Evolutionary conservation across 2,113 vertebrate genomes (phyloP).

Genomic region (Charina bottae): DNA sequence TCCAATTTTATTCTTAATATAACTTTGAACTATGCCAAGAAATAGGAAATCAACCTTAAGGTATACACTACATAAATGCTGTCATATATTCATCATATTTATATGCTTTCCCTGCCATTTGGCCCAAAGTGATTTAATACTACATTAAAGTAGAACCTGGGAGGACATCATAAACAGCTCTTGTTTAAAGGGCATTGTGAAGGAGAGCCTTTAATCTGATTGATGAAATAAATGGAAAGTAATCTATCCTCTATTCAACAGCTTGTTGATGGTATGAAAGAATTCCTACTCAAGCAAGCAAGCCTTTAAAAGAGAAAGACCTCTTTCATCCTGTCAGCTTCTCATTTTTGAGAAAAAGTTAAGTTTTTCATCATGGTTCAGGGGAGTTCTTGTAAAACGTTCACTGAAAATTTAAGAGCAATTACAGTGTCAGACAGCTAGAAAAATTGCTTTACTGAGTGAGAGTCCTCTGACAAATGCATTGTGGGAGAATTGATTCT

Average conservation of each 20-base stretch:
- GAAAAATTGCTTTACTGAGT: slow-evolving; percentile 92
- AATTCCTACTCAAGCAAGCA: slow-evolving; percentile 81
- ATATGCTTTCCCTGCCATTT: slow-evolving; percentile 66
- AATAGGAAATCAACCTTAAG: slow-evolving; percentile 70
- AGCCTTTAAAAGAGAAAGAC: slow-evolving; percentile 83
- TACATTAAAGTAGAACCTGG: slow-evolving; percentile 81
- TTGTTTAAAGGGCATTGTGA: slow-evolving; percentile 87
- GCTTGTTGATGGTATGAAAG: slow-evolving; percentile 84
- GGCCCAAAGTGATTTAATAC: slow-evolving; percentile 78
- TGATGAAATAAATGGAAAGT: slow-evolving; percentile 89
- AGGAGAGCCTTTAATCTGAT: slow-evolving; percentile 88
- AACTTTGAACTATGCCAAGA: slow-evolving; percentile 62
- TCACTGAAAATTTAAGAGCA: slow-evolving; percentile 94
- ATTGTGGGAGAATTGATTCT: slow-evolving; percentile 98
- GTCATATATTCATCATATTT: slow-evolving; percentile 77
- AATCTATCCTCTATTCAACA: slow-evolving; percentile 85
- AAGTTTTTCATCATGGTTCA: slow-evolving; percentile 91
- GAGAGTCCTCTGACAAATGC: slow-evolving; percentile 96
- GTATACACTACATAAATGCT: slow-evolving; percentile 73
- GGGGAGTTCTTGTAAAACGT: slow-evolving; percentile 89
- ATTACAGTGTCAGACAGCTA: slow-evolving; percentile 96
- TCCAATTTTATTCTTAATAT: slow-evolving; percentile 29
- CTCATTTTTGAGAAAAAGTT: slow-evolving; percentile 86
- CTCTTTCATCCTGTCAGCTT: slow-evolving; percentile 87
- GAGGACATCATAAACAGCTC: slow-evolving; percentile 84